phyloP scores from a whole-genome alignment of 1,140 invertebrate species.

The Chrysopa pallens region DNA sequence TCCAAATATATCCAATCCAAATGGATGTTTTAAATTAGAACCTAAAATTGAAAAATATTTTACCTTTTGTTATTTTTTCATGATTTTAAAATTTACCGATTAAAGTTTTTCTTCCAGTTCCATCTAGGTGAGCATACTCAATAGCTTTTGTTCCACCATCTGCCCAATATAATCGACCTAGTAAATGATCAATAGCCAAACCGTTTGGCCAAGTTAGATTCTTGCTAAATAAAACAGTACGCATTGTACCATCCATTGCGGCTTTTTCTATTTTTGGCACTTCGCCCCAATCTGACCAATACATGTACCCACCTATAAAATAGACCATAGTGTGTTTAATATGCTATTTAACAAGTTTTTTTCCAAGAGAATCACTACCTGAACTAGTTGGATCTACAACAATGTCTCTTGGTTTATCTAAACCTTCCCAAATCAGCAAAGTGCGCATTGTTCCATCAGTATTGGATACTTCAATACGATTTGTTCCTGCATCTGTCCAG shows the following conservation, averaged over 20 bases:
- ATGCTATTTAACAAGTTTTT: no score
- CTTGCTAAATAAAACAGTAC: conserved; percentile 43
- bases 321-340: conserved; percentile 5
- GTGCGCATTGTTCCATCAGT: conserved; percentile 57
- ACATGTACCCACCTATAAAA: conserved; percentile 49
- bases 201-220: conserved; percentile 68
- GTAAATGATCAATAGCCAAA: conserved; percentile 55
- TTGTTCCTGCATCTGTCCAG: conserved; percentile 71
- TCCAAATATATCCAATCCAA: conserved; percentile 69
- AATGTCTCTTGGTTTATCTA: conserved; percentile 71
- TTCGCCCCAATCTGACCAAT: conserved; percentile 80
- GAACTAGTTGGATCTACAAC: conserved; percentile 59
- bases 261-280: conserved; percentile 67
- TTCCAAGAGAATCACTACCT: no score
- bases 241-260: conserved; percentile 68
- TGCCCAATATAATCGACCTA: conserved; percentile 57
- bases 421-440: conserved; percentile 57
- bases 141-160: conserved; percentile 65
- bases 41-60: conserved; percentile 19
- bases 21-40: conserved; percentile 55
- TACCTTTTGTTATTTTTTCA: not conserved
- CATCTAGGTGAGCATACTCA: conserved; percentile 66
- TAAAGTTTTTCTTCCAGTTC: conserved; percentile 45
- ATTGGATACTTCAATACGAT: conserved; percentile 66
- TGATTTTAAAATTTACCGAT: conserved; percentile 28